Percentiles rank a stretch among this genome's conserved stretches.
Evolutionary conservation across 2,113 vertebrate species (phyloP).

Genomic region (Melanerpes formicivorus): DNA sequence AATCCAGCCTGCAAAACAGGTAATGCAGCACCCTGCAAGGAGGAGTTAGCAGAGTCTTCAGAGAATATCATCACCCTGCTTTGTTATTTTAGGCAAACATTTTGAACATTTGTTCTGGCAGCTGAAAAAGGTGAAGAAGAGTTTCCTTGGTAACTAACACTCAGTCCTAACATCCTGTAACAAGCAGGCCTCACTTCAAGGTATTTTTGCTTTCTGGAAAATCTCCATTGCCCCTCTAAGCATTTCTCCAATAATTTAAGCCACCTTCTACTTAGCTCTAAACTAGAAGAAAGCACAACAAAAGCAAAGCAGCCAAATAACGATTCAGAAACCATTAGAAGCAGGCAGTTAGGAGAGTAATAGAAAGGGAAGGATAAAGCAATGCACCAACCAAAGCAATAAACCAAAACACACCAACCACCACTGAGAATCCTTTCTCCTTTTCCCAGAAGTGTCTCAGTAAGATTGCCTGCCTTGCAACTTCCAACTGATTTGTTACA

Average conservation of each 20-base stretch:
- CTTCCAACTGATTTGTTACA: conserved; percentile 3
- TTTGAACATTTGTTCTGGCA: conserved; percentile 28
- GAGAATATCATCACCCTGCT: not conserved
- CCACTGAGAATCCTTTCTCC: not conserved
- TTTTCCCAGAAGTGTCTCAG: not conserved
- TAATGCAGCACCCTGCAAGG: conserved; percentile 11
- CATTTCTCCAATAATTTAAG: not conserved
- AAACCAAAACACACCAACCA: not conserved
- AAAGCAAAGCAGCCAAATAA: not conserved
- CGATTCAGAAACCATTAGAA: not conserved
- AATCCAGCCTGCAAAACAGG: conserved; percentile 31
- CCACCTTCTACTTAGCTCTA: not conserved
- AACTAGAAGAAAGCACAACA: not conserved
- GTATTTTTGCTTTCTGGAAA: conserved; percentile 28
- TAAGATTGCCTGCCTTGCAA: not conserved
- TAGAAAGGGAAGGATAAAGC: not conserved
- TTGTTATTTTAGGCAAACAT: not conserved
- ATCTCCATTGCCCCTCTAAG: not conserved
- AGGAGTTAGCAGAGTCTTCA: conserved; percentile 4
- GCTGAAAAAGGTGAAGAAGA: accelerated
- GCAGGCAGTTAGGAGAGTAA: not conserved
- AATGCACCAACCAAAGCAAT: not conserved
- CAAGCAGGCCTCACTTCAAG: conserved; percentile 22
- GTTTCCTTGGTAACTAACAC: conserved; percentile 46
- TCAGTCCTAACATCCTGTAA: not conserved